phyloP scores from a whole-genome alignment of 2,888 invertebrate genomes.

The Clitarchus hookeri region DNA sequence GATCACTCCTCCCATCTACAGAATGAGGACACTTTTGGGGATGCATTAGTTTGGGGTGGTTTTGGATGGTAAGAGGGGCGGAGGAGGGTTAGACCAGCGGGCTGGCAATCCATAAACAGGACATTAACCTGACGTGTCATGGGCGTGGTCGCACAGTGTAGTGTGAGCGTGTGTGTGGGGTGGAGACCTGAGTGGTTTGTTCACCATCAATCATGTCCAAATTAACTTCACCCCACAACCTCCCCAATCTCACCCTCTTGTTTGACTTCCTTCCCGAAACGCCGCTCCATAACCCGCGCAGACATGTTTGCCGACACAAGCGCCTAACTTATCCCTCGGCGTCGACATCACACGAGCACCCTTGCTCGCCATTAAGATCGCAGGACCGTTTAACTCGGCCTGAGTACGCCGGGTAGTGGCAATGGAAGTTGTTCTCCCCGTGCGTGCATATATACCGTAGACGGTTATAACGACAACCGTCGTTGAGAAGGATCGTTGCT shows the following conservation, averaged over 20 bases:
- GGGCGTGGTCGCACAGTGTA: background rate
- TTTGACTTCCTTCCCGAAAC: constrained; percentile 6
- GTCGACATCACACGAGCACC: background rate
- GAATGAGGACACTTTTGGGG: background rate
- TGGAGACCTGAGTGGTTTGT: background rate
- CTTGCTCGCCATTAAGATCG: too few species aligned
- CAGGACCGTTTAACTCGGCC: background rate
- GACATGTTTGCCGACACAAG: background rate
- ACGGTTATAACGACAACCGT: too few species aligned
- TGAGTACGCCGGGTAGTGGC: background rate
- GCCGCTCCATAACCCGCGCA: background rate
- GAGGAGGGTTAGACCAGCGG: background rate
- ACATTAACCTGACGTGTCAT: constrained; percentile 1
- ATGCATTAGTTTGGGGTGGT: background rate
- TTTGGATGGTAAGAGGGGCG: background rate
- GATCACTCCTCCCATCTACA: background rate
- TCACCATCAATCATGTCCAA: background rate
- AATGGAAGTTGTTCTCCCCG: too few species aligned
- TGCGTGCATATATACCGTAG: too few species aligned
- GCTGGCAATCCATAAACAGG: background rate
- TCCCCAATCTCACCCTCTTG: background rate
- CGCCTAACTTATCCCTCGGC: background rate
- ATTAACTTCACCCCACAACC: background rate
- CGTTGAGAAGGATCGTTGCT: too few species aligned
- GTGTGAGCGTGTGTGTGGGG: too few species aligned